phyloP scores from a whole-genome alignment of 2,797 vertebrate genomes.

The Hydrophis major region DNA sequence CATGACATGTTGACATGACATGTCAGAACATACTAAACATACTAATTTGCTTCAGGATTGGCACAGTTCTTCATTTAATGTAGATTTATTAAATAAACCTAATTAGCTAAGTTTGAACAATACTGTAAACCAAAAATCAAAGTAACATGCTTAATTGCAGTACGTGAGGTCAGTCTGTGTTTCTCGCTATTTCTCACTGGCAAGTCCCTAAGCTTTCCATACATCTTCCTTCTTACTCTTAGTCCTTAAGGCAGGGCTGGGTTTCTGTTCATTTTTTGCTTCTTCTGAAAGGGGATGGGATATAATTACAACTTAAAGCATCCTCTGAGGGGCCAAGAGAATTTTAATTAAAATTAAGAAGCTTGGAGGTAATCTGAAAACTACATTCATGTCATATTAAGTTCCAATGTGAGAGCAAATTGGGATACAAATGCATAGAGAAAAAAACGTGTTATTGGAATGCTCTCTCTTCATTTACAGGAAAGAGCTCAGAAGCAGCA shows the following conservation, averaged over 20 bases:
- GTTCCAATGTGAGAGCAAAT: not conserved
- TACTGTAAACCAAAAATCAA: not conserved
- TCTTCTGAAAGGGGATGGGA: not conserved
- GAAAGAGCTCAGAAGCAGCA: slow-evolving; percentile 77
- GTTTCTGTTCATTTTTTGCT: not conserved
- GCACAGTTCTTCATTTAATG: not conserved
- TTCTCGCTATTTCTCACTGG: no score
- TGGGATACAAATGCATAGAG: not conserved
- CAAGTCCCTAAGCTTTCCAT: not conserved
- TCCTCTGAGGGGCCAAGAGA: not conserved
- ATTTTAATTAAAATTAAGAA: not conserved
- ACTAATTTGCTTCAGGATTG: not conserved
- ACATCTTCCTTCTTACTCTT: not conserved
- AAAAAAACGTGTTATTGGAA: not conserved
- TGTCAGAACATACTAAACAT: not conserved
- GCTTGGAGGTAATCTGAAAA: not conserved
- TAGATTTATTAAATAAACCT: not conserved
- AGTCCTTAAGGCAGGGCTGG: not conserved
- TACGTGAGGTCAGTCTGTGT: no score
- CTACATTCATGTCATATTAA: no score
- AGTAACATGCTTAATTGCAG: not conserved
- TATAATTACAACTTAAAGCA: not conserved
- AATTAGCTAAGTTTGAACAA: not conserved
- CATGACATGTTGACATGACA: not conserved
- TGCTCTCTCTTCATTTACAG: slow-evolving; percentile 62